phyloP scores from a whole-genome alignment of 2,113 vertebrate species.

The Cyprinus carpio region DNA sequence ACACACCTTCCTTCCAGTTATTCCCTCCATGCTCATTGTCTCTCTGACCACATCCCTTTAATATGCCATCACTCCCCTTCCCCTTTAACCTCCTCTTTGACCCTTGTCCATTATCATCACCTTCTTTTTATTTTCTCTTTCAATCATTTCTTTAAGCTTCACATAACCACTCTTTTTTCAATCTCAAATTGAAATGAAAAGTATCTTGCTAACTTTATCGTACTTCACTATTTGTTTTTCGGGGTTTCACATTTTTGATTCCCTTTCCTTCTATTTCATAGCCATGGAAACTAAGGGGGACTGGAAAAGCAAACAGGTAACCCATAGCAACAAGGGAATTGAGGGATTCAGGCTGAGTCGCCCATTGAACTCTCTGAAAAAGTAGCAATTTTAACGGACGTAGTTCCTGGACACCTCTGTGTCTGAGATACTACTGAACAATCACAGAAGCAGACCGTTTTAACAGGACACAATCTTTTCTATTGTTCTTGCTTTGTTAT shows the following conservation, averaged over 20 bases:
- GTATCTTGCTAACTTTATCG: conserved; percentile 46
- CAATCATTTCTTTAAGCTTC: conserved; percentile 23
- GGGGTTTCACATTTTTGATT: conserved; percentile 62
- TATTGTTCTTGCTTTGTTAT: too few species aligned
- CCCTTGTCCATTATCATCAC: conserved; percentile 25
- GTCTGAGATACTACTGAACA: conserved; percentile 62
- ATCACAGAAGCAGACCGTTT: conserved; percentile 9
- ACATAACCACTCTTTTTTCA: conserved; percentile 59
- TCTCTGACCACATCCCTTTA: not conserved
- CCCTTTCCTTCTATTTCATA: conserved; percentile 68
- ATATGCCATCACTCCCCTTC: conserved; percentile 51
- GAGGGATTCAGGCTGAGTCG: conserved; percentile 52
- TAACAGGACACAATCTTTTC: too few species aligned
- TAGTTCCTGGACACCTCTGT: conserved; percentile 47
- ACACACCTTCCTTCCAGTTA: not conserved
- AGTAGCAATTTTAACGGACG: conserved; percentile 1
- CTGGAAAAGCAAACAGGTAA: conserved; percentile 57
- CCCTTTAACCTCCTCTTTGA: conserved; percentile 40
- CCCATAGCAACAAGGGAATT: conserved; percentile 68
- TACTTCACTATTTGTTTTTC: conserved; percentile 60
- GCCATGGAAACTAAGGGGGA: conserved; percentile 72
- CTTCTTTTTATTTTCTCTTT: conserved; percentile 43
- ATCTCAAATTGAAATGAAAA: conserved; percentile 72
- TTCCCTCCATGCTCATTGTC: conserved; percentile 1
- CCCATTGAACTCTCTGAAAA: conserved; percentile 67